These are phyloP conservation scores for Gymnodraco acuticeps DNA, from an alignment of 2,797 vertebrate species.

Conservation along the genomic window DNA sequence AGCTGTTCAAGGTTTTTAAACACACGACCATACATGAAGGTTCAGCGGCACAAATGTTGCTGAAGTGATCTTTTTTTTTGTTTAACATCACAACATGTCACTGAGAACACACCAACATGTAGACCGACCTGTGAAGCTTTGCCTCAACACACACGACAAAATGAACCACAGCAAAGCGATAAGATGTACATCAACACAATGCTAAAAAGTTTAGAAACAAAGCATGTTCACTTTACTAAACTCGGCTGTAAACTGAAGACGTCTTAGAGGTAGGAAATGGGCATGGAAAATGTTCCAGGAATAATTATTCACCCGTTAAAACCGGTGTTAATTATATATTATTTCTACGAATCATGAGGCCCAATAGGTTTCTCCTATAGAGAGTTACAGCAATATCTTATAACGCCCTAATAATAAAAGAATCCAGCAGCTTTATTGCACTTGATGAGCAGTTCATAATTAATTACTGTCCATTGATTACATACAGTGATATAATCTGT, in stretches of 20 bases:
- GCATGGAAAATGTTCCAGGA: conserved; percentile 39
- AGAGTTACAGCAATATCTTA: conserved; percentile 8
- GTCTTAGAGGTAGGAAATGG: conserved; percentile 73
- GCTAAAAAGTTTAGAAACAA: neutral
- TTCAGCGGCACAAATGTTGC: conserved; percentile 54
- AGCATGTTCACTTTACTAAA: conserved; percentile 15
- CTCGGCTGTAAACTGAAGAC: conserved; percentile 54
- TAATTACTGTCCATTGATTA: conserved; percentile 15
- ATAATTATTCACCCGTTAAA: conserved; percentile 35
- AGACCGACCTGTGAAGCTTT: conserved; percentile 28
- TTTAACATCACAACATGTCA: conserved; percentile 37
- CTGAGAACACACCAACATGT: conserved; percentile 40
- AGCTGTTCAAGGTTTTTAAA: conserved; percentile 66
- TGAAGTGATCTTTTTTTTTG: conserved; percentile 30
- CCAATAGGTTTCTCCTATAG: neutral
- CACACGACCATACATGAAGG: conserved; percentile 51
- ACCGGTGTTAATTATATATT: neutral
- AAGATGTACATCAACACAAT: conserved; percentile 37
- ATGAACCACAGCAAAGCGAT: conserved; percentile 28
- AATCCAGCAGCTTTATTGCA: conserved; percentile 24
- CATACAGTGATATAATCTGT: neutral
- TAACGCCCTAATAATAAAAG: conserved; percentile 10
- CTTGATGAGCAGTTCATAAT: conserved; percentile 6
- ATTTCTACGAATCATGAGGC: conserved; percentile 18
- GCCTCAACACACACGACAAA: conserved; percentile 24